Evolutionary conservation across 2,888 invertebrate species (phyloP).

Genomic region (Azorinus chamasolen): DNA sequence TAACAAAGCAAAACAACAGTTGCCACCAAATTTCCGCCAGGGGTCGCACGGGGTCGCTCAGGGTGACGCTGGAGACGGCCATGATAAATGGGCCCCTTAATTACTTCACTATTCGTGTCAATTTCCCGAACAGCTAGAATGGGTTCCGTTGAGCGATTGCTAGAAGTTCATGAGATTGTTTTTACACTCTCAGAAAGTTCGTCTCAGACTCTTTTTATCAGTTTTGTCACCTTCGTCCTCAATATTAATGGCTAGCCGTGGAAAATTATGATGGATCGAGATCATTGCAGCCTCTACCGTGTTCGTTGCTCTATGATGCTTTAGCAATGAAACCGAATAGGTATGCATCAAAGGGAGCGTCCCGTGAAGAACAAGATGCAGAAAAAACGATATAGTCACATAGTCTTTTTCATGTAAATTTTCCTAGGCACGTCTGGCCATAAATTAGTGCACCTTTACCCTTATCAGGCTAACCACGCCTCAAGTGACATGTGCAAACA

Average conservation of each 20-base stretch:
- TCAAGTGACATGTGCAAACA: too few species aligned
- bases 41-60: conserved; percentile 60
- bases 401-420: too few species aligned
- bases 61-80: conserved; percentile 56
- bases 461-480: too few species aligned
- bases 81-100: conserved; percentile 68
- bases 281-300: conserved; percentile 17
- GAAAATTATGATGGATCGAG: conserved; percentile 65
- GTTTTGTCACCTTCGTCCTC: conserved; percentile 50
- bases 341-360: too few species aligned
- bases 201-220: conserved; percentile 51
- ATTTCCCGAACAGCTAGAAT: conserved; percentile 55
- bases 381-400: too few species aligned
- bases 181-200: neutral
- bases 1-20: conserved; percentile 67
- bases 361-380: too few species aligned
- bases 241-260: conserved; percentile 60
- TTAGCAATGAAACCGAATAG: too few species aligned
- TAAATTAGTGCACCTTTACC: too few species aligned
- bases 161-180: conserved; percentile 16
- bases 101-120: conserved; percentile 61
- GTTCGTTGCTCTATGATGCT: too few species aligned
- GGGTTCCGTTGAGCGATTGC: conserved; percentile 24
- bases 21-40: conserved; percentile 63
- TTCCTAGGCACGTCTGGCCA: too few species aligned